These are phyloP conservation scores for Montipora capricornis DNA, from an alignment of 64 coral and sea anemone genomes.

Conservation along the genomic window DNA sequence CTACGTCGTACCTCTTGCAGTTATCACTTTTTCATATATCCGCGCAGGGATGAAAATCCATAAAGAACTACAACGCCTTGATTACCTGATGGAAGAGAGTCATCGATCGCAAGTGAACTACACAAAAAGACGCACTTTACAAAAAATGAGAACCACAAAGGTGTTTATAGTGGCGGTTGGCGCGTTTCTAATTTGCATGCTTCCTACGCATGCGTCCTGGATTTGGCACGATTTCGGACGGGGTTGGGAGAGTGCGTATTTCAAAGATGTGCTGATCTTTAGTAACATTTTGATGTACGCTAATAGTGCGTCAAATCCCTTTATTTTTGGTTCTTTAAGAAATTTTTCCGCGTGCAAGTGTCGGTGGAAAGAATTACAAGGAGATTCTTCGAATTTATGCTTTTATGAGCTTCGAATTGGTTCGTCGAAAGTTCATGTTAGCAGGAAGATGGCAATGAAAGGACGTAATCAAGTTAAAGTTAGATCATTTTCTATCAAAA, in stretches of 20 bases:
- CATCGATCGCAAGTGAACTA: conserved; percentile 60
- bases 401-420: conserved; percentile 48
- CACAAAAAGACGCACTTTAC: conserved; percentile 76
- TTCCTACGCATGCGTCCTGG: conserved; percentile 91
- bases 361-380: neutral
- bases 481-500: neutral
- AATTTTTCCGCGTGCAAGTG: neutral
- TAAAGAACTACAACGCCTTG: conserved; percentile 57
- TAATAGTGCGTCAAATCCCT: conserved; percentile 88
- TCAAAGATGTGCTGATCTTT: conserved; percentile 82
- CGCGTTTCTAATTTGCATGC: conserved; percentile 87
- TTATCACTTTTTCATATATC: conserved; percentile 80
- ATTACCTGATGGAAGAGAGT: conserved; percentile 31
- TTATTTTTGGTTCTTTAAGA: conserved; percentile 85
- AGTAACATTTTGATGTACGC: conserved; percentile 89
- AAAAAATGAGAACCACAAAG: conserved; percentile 87
- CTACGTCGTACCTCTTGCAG: conserved; percentile 83
- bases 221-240: conserved; percentile 91
- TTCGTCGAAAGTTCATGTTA: neutral
- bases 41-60: conserved; percentile 82
- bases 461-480: neutral
- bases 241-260: conserved; percentile 45
- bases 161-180: conserved; percentile 89
- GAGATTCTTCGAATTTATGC: neutral
- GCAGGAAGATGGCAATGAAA: conserved; percentile 29